Evolutionary conservation across 2,113 vertebrate species (phyloP).

Genomic region (Boleophthalmus pectinirostris): DNA sequence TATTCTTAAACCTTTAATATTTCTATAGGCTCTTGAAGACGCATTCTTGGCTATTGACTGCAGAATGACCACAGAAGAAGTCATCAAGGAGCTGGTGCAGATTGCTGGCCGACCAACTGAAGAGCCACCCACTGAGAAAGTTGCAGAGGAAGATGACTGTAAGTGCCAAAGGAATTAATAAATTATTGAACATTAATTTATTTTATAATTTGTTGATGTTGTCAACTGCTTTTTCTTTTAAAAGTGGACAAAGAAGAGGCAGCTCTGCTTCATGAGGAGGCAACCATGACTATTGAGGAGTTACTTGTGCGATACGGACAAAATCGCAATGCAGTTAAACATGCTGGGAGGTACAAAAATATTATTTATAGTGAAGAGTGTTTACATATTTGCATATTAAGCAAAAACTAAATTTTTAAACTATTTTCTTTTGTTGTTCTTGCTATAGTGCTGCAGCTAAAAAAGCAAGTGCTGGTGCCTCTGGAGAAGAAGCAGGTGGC

Average conservation of each 20-base stretch:
- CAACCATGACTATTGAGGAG: conserved; percentile 98
- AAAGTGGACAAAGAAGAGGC: conserved; percentile 98
- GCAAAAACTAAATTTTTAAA: background rate
- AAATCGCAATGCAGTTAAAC: conserved; percentile 85
- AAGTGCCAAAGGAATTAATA: conserved; percentile 47
- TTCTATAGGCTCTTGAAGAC: conserved; percentile 89
- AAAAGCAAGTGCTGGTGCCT: conserved; percentile 56
- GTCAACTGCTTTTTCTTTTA: background rate
- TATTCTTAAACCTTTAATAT: background rate
- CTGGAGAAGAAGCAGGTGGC: conserved; percentile 35
- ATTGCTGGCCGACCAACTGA: conserved; percentile 91
- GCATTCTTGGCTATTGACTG: conserved; percentile 94
- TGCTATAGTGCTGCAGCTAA: conserved; percentile 54
- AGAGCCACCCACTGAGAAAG: conserved; percentile 86
- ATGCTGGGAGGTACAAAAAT: conserved; percentile 60
- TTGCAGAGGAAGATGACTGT: conserved; percentile 98
- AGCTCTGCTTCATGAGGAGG: conserved; percentile 94
- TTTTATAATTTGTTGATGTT: background rate
- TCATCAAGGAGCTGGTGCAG: conserved; percentile 93
- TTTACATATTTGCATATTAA: background rate
- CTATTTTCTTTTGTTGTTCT: background rate
- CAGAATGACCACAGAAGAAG: conserved; percentile 91
- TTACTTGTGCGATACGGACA: conserved; percentile 94
- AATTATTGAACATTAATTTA: background rate
- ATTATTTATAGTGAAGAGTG: background rate